Conservation (phyloP, 2,797 vertebrate species). For the Cyprinella venusta region DNA sequence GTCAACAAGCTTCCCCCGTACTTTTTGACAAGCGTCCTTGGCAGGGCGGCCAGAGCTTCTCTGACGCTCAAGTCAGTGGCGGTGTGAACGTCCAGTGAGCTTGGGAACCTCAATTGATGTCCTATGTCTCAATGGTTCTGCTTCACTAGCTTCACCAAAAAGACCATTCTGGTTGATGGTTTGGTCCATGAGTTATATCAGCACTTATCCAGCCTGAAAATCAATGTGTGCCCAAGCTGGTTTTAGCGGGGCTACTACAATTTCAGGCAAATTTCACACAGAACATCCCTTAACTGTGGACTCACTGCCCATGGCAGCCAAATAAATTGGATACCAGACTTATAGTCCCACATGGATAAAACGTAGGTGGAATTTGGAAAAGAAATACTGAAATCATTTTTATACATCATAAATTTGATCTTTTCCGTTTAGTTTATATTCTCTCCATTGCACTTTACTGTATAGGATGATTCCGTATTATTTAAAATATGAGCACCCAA, state of each 20-base stretch:
- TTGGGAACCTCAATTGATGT: background rate
- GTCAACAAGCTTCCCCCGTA: too few relatives aligned
- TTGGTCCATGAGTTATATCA: background rate
- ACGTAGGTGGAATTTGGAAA: conserved; percentile 14
- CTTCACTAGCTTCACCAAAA: background rate
- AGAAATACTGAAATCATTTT: background rate
- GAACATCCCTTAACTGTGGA: background rate
- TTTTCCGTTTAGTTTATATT: background rate
- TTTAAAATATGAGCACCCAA: background rate
- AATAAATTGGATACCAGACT: background rate
- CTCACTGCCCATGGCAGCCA: background rate
- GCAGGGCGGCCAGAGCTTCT: too few relatives aligned
- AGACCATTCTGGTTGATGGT: background rate
- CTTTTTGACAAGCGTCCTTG: too few relatives aligned
- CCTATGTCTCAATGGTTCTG: background rate
- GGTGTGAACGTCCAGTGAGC: too few relatives aligned
- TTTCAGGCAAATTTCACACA: background rate
- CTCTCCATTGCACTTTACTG: background rate
- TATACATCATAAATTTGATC: background rate
- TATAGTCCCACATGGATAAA: conserved; percentile 8
- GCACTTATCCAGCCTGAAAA: background rate
- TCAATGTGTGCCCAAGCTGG: background rate
- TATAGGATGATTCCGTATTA: background rate
- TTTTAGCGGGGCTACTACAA: background rate
- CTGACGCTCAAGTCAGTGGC: too few relatives aligned